Evolutionary conservation across 2,113 vertebrate genomes (phyloP).

Genomic region (Setophaga kirtlandii): DNA sequence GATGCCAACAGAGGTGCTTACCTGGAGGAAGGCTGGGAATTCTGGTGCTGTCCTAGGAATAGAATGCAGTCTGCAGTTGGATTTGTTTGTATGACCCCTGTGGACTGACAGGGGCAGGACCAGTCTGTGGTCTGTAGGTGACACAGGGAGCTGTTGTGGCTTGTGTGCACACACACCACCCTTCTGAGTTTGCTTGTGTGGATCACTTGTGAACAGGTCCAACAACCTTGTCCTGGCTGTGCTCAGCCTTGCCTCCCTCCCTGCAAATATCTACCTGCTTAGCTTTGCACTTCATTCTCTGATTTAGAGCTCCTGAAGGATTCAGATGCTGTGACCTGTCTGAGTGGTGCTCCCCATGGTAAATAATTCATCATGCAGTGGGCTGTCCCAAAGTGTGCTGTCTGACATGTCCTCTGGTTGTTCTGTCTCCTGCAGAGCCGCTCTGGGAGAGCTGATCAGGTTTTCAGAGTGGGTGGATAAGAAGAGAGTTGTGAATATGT

Average conservation of each 20-base stretch:
- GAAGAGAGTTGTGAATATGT: not conserved
- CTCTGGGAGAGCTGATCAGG: not conserved
- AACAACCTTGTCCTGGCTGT: not conserved
- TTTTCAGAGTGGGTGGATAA: not conserved
- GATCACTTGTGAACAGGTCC: not conserved
- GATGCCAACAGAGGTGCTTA: not conserved
- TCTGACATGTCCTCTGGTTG: not conserved
- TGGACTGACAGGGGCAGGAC: not conserved
- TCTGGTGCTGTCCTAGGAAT: not conserved
- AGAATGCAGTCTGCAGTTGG: not conserved
- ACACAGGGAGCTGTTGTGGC: rapidly evolving
- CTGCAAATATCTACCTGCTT: not conserved
- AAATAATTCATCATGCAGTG: not conserved
- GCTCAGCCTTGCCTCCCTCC: not conserved
- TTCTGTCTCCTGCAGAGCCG: not conserved
- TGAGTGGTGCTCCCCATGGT: not conserved
- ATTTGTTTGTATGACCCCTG: not conserved
- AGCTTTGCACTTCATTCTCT: not conserved
- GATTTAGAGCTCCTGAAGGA: not conserved
- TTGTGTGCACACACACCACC: not conserved
- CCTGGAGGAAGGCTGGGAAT: not conserved
- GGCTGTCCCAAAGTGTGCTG: not conserved
- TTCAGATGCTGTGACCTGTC: not conserved
- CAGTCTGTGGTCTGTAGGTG: not conserved
- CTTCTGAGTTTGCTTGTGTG: not conserved